Conservation (phyloP, 2,113 vertebrate species). For the Cyphomyrus plagiostoma region DNA sequence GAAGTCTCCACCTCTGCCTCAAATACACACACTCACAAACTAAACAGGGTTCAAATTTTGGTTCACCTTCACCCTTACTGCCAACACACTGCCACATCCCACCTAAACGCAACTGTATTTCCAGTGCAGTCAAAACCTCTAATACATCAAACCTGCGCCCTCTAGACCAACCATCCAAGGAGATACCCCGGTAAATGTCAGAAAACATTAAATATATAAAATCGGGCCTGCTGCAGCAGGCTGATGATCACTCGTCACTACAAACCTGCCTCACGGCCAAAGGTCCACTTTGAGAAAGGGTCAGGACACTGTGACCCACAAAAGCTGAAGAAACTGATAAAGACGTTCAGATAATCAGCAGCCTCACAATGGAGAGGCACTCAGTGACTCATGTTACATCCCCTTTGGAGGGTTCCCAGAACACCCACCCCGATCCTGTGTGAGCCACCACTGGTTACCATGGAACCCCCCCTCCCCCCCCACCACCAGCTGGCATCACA, state of each 20-base stretch:
- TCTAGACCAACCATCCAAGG: not conserved
- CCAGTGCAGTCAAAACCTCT: not conserved
- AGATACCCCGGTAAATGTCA: constrained; percentile 5
- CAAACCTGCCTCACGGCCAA: not conserved
- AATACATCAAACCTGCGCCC: not conserved
- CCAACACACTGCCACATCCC: not conserved
- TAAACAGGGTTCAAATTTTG: not conserved
- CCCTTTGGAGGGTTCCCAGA: not conserved
- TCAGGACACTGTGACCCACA: not conserved
- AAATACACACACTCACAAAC: not conserved
- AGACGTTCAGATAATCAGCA: not conserved
- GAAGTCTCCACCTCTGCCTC: too few relatives aligned
- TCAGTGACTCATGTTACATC: not conserved
- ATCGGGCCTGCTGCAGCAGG: not conserved
- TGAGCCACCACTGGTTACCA: constrained; percentile 7
- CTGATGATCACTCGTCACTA: not conserved
- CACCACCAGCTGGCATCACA: not conserved
- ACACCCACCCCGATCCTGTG: not conserved
- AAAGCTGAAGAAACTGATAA: not conserved
- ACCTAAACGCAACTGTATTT: not conserved
- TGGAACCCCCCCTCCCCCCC: not conserved
- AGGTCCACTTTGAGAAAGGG: not conserved
- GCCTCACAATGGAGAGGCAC: not conserved
- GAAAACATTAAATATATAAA: constrained; percentile 20
- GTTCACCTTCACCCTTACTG: not conserved